These are phyloP conservation scores for Gymnoscopelus braueri DNA, from an alignment of 2,797 vertebrate species.

Conservation along the genomic window DNA sequence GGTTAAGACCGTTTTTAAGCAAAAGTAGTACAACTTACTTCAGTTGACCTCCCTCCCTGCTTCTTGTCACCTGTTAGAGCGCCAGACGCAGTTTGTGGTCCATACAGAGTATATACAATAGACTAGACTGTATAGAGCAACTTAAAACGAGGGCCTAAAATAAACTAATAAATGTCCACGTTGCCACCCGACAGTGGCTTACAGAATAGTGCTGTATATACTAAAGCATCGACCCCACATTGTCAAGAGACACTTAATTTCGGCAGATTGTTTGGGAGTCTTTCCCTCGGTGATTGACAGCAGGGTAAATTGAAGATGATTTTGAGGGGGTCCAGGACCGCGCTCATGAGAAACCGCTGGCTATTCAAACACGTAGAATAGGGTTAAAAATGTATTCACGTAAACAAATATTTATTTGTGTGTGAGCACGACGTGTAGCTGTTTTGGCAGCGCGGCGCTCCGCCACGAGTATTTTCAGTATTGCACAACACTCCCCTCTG, in stretches of 20 bases:
- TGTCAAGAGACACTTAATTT: slow-evolving; percentile 69
- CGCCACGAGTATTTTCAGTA: neutral
- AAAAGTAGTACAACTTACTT: slow-evolving; percentile 59
- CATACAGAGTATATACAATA: neutral
- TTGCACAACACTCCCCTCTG: slow-evolving; percentile 64
- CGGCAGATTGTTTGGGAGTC: slow-evolving; percentile 60
- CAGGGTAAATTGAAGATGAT: slow-evolving; percentile 47
- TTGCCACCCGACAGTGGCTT: neutral
- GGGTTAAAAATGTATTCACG: neutral
- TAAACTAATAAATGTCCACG: slow-evolving; percentile 5
- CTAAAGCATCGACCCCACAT: slow-evolving; percentile 22
- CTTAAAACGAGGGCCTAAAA: neutral
- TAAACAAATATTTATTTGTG: fast-evolving
- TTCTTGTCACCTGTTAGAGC: slow-evolving; percentile 68
- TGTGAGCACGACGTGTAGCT: fast-evolving
- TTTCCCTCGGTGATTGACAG: slow-evolving; percentile 79
- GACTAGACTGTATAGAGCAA: neutral
- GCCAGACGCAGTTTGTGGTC: neutral
- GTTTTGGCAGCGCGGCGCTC: fast-evolving
- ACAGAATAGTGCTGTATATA: slow-evolving; percentile 50
- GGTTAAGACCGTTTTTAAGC: neutral
- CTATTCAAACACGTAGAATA: neutral
- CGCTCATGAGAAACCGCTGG: neutral
- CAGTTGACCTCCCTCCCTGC: slow-evolving; percentile 10
- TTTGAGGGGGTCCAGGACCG: slow-evolving; percentile 41